Evolutionary conservation across 1,140 invertebrate species (phyloP).

Genomic region (Lepidurus couesii): DNA sequence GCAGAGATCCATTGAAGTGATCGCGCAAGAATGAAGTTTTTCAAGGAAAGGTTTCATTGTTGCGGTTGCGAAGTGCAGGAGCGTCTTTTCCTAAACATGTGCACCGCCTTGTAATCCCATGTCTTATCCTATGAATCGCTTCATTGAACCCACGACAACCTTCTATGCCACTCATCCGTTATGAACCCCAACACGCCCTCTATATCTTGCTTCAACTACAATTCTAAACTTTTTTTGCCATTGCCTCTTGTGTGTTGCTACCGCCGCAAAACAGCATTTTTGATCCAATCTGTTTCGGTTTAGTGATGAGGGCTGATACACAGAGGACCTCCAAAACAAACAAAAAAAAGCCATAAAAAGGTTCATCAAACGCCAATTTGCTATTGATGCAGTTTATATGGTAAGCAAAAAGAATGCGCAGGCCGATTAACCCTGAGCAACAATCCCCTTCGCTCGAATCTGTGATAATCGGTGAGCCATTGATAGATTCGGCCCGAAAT

Average conservation of each 20-base stretch:
- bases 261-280: not conserved
- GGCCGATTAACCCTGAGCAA: conserved; percentile 8
- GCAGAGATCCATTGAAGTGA: conserved; percentile 5
- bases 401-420: not conserved
- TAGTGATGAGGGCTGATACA: conserved; percentile 12
- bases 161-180: conserved; percentile 21
- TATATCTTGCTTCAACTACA: not conserved
- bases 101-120: conserved; percentile 13
- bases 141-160: not conserved
- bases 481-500: not conserved
- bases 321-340: not conserved
- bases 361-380: conserved; percentile 18
- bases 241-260: not conserved
- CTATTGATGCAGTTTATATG: not conserved
- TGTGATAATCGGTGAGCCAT: conserved; percentile 21
- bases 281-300: conserved; percentile 22
- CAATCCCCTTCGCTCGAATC: conserved; percentile 9
- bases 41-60: conserved; percentile 10
- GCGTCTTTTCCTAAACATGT: conserved; percentile 14
- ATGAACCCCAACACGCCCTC: conserved; percentile 6
- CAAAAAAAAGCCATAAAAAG: not conserved
- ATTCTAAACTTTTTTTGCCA: not conserved
- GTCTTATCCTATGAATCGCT: conserved; percentile 22
- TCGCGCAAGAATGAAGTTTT: conserved; percentile 22
- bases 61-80: conserved; percentile 17